These are phyloP conservation scores for Pseudomyrmex dendroicus DNA, from an alignment of 1,140 invertebrate genomes.

Conservation along the genomic window DNA sequence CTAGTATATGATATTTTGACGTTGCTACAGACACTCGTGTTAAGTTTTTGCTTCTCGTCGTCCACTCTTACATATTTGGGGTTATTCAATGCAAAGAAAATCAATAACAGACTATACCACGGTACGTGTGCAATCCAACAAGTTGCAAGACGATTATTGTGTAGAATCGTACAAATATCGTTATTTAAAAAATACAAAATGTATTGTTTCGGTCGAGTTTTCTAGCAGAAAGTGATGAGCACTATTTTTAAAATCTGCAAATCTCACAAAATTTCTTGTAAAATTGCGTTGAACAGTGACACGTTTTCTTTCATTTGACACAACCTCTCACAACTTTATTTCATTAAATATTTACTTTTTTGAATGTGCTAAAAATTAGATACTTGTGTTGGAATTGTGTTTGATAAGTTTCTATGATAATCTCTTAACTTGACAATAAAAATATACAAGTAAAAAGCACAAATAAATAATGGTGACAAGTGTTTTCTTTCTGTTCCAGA, in stretches of 20 bases:
- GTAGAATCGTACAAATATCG: conserved; percentile 41
- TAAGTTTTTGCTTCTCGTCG: conserved; percentile 2
- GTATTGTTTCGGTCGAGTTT: conserved; percentile 15
- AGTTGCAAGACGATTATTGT: conserved; percentile 68
- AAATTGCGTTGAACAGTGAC: background rate
- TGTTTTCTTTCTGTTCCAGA: conserved; percentile 54
- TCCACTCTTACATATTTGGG: conserved; percentile 22
- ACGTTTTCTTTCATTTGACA: background rate
- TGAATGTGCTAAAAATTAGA: background rate
- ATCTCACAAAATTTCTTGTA: background rate
- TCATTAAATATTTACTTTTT: conserved; percentile 1
- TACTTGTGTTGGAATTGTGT: background rate
- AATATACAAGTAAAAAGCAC: background rate
- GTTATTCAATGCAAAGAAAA: conserved; percentile 68
- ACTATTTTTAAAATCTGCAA: background rate
- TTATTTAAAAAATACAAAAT: conserved; percentile 14
- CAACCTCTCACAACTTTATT: background rate
- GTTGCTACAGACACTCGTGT: background rate
- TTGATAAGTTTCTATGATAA: background rate
- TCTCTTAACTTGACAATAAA: background rate
- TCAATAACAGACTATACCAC: conserved; percentile 72
- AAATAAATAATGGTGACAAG: background rate
- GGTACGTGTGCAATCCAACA: conserved; percentile 74
- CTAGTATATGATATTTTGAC: background rate
- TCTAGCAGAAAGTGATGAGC: background rate